phyloP scores from a whole-genome alignment of 2,797 vertebrate species.

The Catostomus latipinnis region DNA sequence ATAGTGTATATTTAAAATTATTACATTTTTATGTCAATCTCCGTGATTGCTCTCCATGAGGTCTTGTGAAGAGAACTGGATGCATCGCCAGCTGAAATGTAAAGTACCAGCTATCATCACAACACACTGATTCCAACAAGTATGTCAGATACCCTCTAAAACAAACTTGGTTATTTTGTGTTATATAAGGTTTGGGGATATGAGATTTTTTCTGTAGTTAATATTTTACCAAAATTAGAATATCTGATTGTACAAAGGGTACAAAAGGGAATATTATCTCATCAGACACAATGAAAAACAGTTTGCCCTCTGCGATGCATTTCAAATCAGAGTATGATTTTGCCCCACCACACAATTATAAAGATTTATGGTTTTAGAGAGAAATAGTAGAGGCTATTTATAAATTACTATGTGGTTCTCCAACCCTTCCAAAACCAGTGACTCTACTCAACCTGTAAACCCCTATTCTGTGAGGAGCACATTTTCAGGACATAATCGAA shows the following conservation, averaged over 20 bases:
- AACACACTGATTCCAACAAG: not conserved
- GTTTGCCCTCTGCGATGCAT: not conserved
- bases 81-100: not conserved
- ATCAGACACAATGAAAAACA: not conserved
- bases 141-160: not conserved
- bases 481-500: too few species aligned
- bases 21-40: slow-evolving; percentile 21
- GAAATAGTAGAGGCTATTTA: not conserved
- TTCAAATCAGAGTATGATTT: slow-evolving; percentile 4
- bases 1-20: too few species aligned
- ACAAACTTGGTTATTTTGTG: not conserved
- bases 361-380: slow-evolving; percentile 7
- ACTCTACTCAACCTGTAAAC: not conserved
- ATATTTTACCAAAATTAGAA: not conserved
- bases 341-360: not conserved
- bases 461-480: too few species aligned
- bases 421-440: not conserved
- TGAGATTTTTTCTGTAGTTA: not conserved
- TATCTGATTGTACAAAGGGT: not conserved
- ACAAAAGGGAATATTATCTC: slow-evolving; percentile 17
- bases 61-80: slow-evolving; percentile 2
- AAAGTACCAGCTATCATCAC: slow-evolving; percentile 11
- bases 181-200: not conserved
- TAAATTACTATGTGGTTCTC: not conserved
- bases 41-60: not conserved